A percentile compares a stretch with the other conserved stretches of the same genome.
Evolutionary conservation across 64 coral and sea anemone genomes (phyloP).

Genomic region (Actinia equina): DNA sequence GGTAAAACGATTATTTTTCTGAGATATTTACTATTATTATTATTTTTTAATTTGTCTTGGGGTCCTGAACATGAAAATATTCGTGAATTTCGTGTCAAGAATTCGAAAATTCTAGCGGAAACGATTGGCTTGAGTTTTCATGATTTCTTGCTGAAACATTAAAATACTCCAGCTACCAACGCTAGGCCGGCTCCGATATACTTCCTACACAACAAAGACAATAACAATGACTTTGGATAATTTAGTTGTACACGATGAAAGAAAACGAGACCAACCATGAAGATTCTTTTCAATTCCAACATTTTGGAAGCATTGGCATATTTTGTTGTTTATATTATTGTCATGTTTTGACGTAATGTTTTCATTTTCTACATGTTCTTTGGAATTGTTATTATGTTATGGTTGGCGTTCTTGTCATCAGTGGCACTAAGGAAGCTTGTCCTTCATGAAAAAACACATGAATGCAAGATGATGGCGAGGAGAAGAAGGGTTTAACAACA

Average conservation of each 20-base stretch:
- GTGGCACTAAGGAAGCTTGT: neutral
- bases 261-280: no score
- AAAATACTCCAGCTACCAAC: neutral
- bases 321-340: neutral
- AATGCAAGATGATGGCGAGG: no score
- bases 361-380: neutral
- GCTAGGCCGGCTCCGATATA: neutral
- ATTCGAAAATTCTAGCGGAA: neutral
- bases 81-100: no score
- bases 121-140: neutral
- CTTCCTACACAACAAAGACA: neutral
- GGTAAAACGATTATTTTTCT: no score
- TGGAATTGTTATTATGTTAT: neutral
- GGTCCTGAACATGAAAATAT: no score
- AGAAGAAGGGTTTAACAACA: no score
- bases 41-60: no score
- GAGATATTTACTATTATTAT: no score
- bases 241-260: neutral
- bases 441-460: neutral
- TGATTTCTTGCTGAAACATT: neutral
- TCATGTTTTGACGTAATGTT: neutral
- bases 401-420: neutral
- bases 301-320: neutral
- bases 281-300: no score
- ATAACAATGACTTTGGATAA: neutral